Evolutionary conservation across 2,888 invertebrate species (phyloP), one percentile per base, ranked within the genome.

Genomic region (Rhogogaster chlorosoma): DNA sequence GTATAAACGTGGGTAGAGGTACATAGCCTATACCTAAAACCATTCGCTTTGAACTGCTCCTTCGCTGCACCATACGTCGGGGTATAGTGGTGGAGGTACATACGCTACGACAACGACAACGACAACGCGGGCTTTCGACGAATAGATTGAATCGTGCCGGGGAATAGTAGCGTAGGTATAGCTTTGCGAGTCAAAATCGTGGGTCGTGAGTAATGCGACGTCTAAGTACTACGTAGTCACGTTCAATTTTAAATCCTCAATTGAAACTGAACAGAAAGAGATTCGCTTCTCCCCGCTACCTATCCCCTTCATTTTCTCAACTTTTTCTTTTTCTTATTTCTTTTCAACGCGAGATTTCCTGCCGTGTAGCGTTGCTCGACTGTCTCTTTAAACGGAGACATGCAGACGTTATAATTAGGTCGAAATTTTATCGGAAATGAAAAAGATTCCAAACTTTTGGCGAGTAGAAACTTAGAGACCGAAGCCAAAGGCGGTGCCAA

Each of bases 161-260:
- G 71, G 26, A 73, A 42, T 73, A 42, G 71, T 22, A 73, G 26
- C 29, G 38, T 42, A 32, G 67, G 67, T 67, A 67, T 32, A 67
- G 77, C 77, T 77, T 53, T 77, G 77, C 53, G 49, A 77, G 49
- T 77, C 77, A 53, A 53, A 49, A 77, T 77, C 77, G 45, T 53
- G 45, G 32, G 77, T 53, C 77, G 49, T 77, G 77, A 77, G 77
- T 77, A 77, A 77, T 77, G 45, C 53, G 53, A 77, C 45, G 77
- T 53, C 77, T 53, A 77, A 77, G 77, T 77, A 77, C 77, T 77
- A 49, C 45, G 36, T 53, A 77, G 77, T 77, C 77, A 38, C 77
- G 29, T 77, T 53, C 77, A 77, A 77, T 77, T 77, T 77, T 77
- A 49, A 77, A 49, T 77, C 77, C 36, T 26, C 32, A 67, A 67